Conservation (phyloP, 2,888 invertebrate species). For the Exephanes ischioxanthus region DNA sequence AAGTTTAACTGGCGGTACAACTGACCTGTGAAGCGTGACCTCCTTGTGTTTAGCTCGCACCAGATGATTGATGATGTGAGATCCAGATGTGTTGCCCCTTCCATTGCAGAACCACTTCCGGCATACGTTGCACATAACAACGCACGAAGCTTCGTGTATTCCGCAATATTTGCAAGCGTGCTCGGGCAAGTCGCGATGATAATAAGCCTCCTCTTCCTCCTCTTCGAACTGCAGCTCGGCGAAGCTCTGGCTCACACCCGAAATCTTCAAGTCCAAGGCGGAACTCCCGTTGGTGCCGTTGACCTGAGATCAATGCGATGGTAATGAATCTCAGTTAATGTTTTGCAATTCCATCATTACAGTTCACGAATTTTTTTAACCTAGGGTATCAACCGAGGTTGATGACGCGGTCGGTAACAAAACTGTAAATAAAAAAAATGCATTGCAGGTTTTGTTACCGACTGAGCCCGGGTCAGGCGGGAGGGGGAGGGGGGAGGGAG, state of each 20-base stretch:
- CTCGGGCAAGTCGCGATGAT: constrained; percentile 95
- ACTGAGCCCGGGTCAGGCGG: no score
- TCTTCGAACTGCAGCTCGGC: constrained; percentile 97
- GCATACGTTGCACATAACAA: constrained; percentile 99
- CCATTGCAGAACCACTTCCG: constrained; percentile 99
- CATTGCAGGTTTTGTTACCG: no score
- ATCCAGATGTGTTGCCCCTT: constrained; percentile 98
- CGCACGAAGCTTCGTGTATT: constrained; percentile 98
- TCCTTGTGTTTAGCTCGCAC: constrained; percentile 99
- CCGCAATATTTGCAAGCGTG: constrained; percentile 99
- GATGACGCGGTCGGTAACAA: no score
- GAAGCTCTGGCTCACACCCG: constrained; percentile 90
- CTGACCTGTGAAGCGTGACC: constrained; percentile 94
- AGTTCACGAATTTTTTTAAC: not conserved
- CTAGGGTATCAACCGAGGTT: not conserved
- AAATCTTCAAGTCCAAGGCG: constrained; percentile 87
- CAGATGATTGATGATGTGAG: constrained; percentile 99
- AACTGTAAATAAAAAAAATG: no score
- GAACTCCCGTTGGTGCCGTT: constrained; percentile 89
- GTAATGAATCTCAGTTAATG: constrained; percentile 64
- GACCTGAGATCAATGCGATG: constrained; percentile 85
- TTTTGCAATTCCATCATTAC: not conserved
- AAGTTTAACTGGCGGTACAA: not conserved
- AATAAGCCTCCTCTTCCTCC: constrained; percentile 96
- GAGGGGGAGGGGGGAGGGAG: no score